Conservation (phyloP, 2,113 vertebrate species). For the Ramphastos sulfuratus region DNA sequence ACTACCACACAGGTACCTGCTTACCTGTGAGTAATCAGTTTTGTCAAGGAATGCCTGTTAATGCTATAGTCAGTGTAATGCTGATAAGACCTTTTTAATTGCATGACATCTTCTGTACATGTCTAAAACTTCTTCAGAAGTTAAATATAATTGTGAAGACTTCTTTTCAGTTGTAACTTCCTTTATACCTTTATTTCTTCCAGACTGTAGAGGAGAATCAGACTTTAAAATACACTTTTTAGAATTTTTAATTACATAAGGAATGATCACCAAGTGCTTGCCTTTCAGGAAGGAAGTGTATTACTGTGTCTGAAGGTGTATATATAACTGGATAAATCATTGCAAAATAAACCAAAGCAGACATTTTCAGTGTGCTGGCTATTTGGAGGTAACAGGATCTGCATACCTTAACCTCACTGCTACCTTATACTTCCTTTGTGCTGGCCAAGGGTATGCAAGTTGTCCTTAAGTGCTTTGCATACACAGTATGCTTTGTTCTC, state of each 20-base stretch:
- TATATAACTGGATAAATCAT: neutral
- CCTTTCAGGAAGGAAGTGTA: neutral
- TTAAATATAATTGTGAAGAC: neutral
- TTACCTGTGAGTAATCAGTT: neutral
- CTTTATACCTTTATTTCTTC: neutral
- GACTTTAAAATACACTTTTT: neutral
- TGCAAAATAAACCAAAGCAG: neutral
- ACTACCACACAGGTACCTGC: neutral
- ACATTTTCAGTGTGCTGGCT: neutral
- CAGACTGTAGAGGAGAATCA: neutral
- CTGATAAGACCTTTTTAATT: neutral
- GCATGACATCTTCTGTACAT: neutral
- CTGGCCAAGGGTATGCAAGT: neutral
- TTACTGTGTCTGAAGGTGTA: neutral
- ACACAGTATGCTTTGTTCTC: neutral
- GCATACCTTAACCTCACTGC: neutral
- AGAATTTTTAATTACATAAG: neutral
- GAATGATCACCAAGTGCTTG: neutral
- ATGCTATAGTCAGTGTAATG: neutral
- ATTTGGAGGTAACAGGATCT: neutral
- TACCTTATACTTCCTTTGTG: neutral
- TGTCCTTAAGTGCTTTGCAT: neutral
- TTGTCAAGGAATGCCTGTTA: constrained; percentile 5
- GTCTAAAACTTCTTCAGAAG: neutral
- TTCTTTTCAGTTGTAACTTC: neutral